Conservation (phyloP, 2,888 invertebrate species). For the Tiphia femorata region DNA sequence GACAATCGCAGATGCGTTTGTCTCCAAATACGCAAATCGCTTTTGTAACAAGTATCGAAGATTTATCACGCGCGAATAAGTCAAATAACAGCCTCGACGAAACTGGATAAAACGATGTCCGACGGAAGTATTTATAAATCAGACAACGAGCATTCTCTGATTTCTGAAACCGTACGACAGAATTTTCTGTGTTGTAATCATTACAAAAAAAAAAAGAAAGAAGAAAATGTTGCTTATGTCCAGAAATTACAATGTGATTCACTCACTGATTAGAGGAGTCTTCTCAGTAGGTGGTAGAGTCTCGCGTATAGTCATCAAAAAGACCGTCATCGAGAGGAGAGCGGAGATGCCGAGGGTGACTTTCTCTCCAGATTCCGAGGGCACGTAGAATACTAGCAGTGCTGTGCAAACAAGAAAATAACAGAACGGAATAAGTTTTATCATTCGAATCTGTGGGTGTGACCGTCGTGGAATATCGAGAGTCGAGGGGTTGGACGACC, state of each 20-base stretch:
- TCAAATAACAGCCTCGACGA: no score
- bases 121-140: no score
- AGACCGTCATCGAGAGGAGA: conserved; percentile 89
- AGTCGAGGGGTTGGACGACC: no score
- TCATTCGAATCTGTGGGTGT: no score
- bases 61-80: no score
- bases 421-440: conserved; percentile 8
- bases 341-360: conserved; percentile 90
- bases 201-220: background rate
- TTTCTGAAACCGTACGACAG: background rate
- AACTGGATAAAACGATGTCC: no score
- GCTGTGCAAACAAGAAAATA: conserved; percentile 70
- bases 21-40: no score
- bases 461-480: conserved; percentile 37
- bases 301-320: conserved; percentile 88
- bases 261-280: conserved; percentile 87
- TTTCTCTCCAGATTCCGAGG: conserved; percentile 89
- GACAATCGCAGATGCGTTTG: no score
- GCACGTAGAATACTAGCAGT: conserved; percentile 88
- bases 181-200: no score
- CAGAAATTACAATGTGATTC: conserved; percentile 1
- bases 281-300: conserved; percentile 89
- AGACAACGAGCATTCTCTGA: no score
- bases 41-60: no score
- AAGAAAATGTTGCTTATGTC: background rate